Percentiles rank a stretch among this genome's conserved stretches.
These are phyloP conservation scores for Muricea muricata DNA, from an alignment of 92 coral and sea anemone genomes.

Conservation along the genomic window DNA sequence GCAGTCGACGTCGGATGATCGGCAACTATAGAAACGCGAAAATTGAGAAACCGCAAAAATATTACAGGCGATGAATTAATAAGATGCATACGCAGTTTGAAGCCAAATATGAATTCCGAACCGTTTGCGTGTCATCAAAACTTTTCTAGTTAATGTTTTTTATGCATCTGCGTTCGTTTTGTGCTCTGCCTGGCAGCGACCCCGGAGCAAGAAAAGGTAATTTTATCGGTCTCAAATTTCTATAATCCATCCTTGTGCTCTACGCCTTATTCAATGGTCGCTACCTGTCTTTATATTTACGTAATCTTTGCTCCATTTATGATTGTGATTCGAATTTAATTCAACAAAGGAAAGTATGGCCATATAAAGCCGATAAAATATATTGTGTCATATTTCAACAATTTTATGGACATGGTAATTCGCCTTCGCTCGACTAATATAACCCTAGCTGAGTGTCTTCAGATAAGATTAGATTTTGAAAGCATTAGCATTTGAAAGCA, in stretches of 20 bases:
- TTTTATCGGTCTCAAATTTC: background rate
- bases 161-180: background rate
- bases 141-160: background rate
- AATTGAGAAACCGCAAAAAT: background rate
- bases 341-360: background rate
- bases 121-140: background rate
- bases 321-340: background rate
- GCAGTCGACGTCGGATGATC: too few species aligned
- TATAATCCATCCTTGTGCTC: background rate
- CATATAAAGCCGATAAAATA: background rate
- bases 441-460: background rate
- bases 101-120: background rate
- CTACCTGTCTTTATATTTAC: background rate
- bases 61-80: background rate
- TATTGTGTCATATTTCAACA: constrained; percentile 9
- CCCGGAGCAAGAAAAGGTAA: background rate
- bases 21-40: background rate
- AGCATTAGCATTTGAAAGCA: background rate
- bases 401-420: background rate
- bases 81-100: background rate
- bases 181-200: background rate
- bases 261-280: background rate
- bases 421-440: background rate
- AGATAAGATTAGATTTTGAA: too few species aligned
- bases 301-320: background rate